phyloP scores from a whole-genome alignment of 37 sponge, comb jelly and placozoan species.

The Lycopodina hypogea region DNA sequence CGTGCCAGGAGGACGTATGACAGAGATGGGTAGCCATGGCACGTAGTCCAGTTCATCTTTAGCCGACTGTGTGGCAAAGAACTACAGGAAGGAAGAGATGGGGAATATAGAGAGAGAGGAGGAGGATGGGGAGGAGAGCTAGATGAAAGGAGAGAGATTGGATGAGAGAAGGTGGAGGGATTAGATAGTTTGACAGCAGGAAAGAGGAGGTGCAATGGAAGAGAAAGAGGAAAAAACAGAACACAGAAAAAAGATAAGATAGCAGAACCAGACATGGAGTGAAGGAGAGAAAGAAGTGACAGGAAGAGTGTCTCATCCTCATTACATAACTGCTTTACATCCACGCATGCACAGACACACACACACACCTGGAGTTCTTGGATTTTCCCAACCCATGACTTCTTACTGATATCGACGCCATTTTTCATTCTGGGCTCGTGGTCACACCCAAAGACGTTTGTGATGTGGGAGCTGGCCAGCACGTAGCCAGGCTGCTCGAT shows the following conservation, averaged over 20 bases:
- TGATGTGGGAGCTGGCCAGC: slow-evolving; percentile 59
- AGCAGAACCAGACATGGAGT: not conserved
- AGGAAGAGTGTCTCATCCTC: too few species aligned
- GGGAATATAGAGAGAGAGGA: slow-evolving; percentile 9
- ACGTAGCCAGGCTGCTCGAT: slow-evolving; percentile 69
- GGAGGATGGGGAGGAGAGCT: not conserved
- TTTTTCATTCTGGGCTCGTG: slow-evolving; percentile 64
- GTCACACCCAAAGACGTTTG: slow-evolving; percentile 67
- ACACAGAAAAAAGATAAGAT: too few species aligned
- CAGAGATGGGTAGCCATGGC: slow-evolving; percentile 73
- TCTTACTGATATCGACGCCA: slow-evolving; percentile 72
- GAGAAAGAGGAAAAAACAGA: too few species aligned
- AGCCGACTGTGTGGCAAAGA: slow-evolving; percentile 55
- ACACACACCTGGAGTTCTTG: slow-evolving; percentile 70
- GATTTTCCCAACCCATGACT: slow-evolving; percentile 69
- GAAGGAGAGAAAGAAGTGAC: not conserved
- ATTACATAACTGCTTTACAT: not conserved
- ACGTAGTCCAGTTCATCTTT: slow-evolving; percentile 8
- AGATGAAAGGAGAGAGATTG: slow-evolving; percentile 9
- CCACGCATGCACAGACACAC: not conserved
- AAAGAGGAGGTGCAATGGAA: not conserved
- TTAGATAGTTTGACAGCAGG: too few species aligned
- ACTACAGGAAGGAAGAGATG: slow-evolving; percentile 40
- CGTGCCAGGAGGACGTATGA: slow-evolving; percentile 30
- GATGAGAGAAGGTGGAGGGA: slow-evolving; percentile 22